Evolutionary conservation across 2,113 vertebrate species (phyloP).

Genomic region (Etheostoma spectabile): DNA sequence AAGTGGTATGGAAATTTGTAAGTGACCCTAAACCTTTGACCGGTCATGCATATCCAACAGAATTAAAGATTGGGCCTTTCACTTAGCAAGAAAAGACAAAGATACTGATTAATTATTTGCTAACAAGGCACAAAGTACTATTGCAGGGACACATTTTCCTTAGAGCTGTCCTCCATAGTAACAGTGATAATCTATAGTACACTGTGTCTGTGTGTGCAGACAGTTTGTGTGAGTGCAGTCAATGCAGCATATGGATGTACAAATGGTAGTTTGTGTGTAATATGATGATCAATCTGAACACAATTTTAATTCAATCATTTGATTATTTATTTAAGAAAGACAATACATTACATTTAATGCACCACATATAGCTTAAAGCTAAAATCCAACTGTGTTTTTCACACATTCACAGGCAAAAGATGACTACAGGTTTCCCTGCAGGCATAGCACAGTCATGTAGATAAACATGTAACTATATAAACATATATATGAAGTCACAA

Average conservation of each 20-base stretch:
- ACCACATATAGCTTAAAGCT: background rate
- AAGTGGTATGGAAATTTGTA: too few species aligned
- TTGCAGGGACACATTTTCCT: background rate
- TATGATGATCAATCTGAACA: background rate
- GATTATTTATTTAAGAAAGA: conserved; percentile 20
- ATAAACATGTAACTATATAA: background rate
- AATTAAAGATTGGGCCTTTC: background rate
- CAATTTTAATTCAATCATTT: background rate
- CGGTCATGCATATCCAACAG: background rate
- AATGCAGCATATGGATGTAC: background rate
- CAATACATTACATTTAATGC: background rate
- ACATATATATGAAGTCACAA: background rate
- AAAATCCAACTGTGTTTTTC: background rate
- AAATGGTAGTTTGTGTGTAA: background rate
- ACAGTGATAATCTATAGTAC: background rate
- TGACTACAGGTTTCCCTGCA: background rate
- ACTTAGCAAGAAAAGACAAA: background rate
- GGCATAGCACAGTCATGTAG: background rate
- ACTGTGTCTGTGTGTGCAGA: background rate
- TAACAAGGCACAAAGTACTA: background rate
- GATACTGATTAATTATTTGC: background rate
- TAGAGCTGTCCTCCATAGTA: background rate
- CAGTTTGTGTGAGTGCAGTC: background rate
- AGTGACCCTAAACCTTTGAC: too few species aligned
- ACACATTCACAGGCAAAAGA: conserved; percentile 9